Conservation (phyloP, 1,140 invertebrate species). For the Yoshiicerus persimilis region DNA sequence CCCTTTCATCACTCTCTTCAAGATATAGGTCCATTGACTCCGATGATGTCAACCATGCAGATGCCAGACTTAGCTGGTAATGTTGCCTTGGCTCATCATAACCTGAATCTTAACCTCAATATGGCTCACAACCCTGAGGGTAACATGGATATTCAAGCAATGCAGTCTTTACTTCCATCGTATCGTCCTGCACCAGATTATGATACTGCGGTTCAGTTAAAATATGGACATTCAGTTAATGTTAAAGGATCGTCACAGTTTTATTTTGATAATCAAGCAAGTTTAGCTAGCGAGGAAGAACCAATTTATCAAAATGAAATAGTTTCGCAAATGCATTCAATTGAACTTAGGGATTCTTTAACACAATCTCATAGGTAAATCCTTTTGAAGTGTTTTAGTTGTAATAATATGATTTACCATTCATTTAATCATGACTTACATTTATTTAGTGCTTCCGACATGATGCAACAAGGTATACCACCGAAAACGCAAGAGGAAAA, state of each 20-base stretch:
- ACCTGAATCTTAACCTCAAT: background rate
- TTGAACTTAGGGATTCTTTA: slow-evolving; percentile 45
- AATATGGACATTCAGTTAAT: slow-evolving; percentile 53
- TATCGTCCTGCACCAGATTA: slow-evolving; percentile 92
- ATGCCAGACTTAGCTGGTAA: background rate
- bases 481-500: slow-evolving; percentile 54
- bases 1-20: slow-evolving; percentile 37
- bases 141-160: slow-evolving; percentile 57
- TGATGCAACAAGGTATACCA: background rate
- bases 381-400: background rate
- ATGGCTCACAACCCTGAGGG: slow-evolving; percentile 51
- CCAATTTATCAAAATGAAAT: slow-evolving; percentile 51
- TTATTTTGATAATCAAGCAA: background rate
- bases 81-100: slow-evolving; percentile 16
- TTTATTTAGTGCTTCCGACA: background rate
- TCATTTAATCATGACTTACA: too few species aligned
- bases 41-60: background rate
- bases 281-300: slow-evolving; percentile 36
- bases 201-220: slow-evolving; percentile 80
- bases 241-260: slow-evolving; percentile 1
- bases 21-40: slow-evolving; percentile 29
- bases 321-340: slow-evolving; percentile 49
- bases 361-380: slow-evolving; percentile 21
- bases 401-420: too few species aligned
- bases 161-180: slow-evolving; percentile 75